These are phyloP conservation scores for Lasioglossum zephyrum DNA, from an alignment of 2,888 invertebrate species.

Conservation along the genomic window DNA sequence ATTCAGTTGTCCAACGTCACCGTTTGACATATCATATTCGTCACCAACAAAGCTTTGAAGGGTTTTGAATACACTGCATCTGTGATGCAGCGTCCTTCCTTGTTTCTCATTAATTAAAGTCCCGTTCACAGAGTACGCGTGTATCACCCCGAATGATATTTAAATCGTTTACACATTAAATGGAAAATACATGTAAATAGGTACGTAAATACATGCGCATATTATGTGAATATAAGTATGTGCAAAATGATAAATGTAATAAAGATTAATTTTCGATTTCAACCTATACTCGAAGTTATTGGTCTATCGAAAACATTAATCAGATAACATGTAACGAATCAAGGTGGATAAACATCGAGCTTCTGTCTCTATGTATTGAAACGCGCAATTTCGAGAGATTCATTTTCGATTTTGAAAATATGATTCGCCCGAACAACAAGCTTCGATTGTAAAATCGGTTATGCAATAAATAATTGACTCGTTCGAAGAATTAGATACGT, in stretches of 20 bases:
- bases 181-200: not conserved
- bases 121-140: slow-evolving; percentile 16
- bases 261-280: not conserved
- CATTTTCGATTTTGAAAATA: not conserved
- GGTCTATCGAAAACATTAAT: not conserved
- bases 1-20: slow-evolving; percentile 69
- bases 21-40: slow-evolving; percentile 57
- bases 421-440: not conserved
- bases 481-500: not conserved
- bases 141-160: not conserved
- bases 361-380: not conserved
- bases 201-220: not conserved
- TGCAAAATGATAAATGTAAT: not conserved
- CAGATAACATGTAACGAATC: not conserved
- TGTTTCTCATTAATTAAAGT: slow-evolving; percentile 26
- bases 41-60: slow-evolving; percentile 28
- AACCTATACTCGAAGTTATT: not conserved
- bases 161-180: not conserved
- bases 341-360: not conserved
- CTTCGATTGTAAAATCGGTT: not conserved
- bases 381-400: not conserved
- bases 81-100: not conserved
- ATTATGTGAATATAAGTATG: not conserved
- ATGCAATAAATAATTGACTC: not conserved
- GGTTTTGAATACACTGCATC: slow-evolving; percentile 10